Evolutionary conservation across 1,140 invertebrate genomes (phyloP).

Genomic region (Pseudomyrmex sp.): DNA sequence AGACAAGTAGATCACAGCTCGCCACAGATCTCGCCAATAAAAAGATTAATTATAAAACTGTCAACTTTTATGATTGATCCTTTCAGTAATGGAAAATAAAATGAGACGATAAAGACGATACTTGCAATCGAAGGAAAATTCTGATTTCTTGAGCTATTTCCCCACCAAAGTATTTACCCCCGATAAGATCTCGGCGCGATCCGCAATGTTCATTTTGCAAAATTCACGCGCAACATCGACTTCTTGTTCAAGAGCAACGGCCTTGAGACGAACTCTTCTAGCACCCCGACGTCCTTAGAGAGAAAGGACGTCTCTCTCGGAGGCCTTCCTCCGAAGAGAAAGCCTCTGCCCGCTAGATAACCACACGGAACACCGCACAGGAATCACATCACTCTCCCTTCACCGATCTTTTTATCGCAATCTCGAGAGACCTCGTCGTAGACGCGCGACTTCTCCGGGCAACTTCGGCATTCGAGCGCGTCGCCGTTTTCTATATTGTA

Average conservation of each 20-base stretch:
- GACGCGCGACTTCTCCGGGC: constrained; percentile 6
- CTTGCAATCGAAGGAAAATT: too few species aligned
- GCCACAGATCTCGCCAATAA: too few species aligned
- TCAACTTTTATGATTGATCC: too few species aligned
- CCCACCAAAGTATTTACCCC: background rate
- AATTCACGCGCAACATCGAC: background rate
- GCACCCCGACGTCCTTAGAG: constrained; percentile 70
- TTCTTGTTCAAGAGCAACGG: constrained; percentile 67
- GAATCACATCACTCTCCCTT: constrained; percentile 66
- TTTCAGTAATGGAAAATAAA: too few species aligned
- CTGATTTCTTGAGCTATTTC: background rate
- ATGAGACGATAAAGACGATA: too few species aligned
- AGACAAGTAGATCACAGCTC: too few species aligned
- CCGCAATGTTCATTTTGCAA: constrained; percentile 10
- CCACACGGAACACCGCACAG: constrained; percentile 33
- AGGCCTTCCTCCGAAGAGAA: constrained; percentile 73
- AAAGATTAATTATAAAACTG: too few species aligned
- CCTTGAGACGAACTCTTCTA: constrained; percentile 71
- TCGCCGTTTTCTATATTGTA: constrained; percentile 55
- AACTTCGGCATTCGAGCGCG: constrained; percentile 37
- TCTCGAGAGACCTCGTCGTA: constrained; percentile 35
- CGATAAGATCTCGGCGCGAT: background rate
- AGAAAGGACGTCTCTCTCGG: constrained; percentile 68
- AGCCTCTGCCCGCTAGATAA: constrained; percentile 66
- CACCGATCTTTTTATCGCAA: constrained; percentile 62